Evolutionary conservation across 2,113 vertebrate species (phyloP), one percentile per base, ranked within the genome.

Genomic region (Nothobranchius furzeri): DNA sequence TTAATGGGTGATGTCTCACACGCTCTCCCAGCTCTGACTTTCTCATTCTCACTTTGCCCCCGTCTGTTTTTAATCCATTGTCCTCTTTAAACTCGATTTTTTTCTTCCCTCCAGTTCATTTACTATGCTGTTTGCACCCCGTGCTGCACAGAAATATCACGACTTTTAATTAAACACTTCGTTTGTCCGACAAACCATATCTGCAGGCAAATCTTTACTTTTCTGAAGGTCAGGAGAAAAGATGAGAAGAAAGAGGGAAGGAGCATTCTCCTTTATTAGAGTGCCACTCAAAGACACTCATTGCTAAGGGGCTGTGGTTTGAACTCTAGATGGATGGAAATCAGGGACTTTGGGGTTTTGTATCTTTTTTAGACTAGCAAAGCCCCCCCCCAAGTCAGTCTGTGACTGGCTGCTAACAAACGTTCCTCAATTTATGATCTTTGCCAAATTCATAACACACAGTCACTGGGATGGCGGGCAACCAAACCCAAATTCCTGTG

Each of bases 371-470:
- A 20, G 60, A 47, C 54, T 8, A 61, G 30, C 13, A 64, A 61
- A 65, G 73, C 20, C 1, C 20, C 70, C 42, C 43, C 37, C 53
- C 42, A 43, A 25, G 45, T 76, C 70, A 42, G 65, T 75, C 64
- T 77, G 70, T 54, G 58, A 46, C 56, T 81, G 79, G 74, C 76
- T 63, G 74, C 70, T 60, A 73, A 82, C 60, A 75, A 78, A 85
- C 74, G 74, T 67, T 76, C 56, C 63, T 80, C 66, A 75, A 76
- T 80, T 40, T 85, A 85, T 75, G 50, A 66, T 78, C 65, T 64
- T 65, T 83, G 79, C 82, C 83, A 88, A 85, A 85, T 80, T 74
- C 73, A 80, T 79, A 87, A 83, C 68, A 85, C 74, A 83, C 81
- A 84, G 75, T 74, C 47, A 55, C 36, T 56, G 60, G 69, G 58